Evolutionary conservation across 2,797 vertebrate species (phyloP), one percentile per base, ranked within the genome.

Genomic region (Percopsis omiscomaycus): DNA sequence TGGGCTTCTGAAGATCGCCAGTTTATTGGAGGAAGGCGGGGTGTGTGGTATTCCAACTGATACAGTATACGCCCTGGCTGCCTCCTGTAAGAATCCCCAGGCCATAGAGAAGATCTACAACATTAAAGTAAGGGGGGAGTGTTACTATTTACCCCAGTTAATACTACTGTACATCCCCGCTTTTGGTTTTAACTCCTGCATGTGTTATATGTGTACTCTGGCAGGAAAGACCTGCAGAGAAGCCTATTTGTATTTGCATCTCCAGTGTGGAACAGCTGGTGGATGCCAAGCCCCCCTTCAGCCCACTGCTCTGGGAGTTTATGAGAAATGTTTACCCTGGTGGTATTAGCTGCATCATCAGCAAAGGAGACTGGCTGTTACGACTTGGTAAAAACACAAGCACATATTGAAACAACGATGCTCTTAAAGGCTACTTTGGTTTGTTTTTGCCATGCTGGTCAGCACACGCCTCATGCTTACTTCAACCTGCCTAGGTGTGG

Each of bases 241-340:
- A 97, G 65, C 95, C 95, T 44, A 90, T 97, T 75, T 95, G 94
- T 80, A 94, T 96, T 80, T 96, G 95, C 55, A 96, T 96, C 71
- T 95, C 95, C 22, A 94, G 88, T 64, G 83, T 96, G 70, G 93
- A 95, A 45, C 95, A 96, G 86, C 13, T 96, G 73, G 82, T 93
- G 67, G 89, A 88, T 4, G 88, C 93, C n/a, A 87, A 90, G 71
- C 94, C 95, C 2, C 95, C 95, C 12, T 95, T 96, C 88, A 96
- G 93, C 77, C 93, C 94, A 0, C 71, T 96, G 61, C 93, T 96
- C 14, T 96, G 95, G 95, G 93, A 94, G 67, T 96, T 96, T 59
- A 95, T 96, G 95, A 94, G 90, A 57, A 94, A 92, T 0, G 95
- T 96, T 37, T 96, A 96, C 75, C 95, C 95, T 0, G 95, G 95